Evolutionary conservation across 2,888 invertebrate species (phyloP), one percentile per base, ranked within the genome.

Genomic region (Drosophila eohydei): DNA sequence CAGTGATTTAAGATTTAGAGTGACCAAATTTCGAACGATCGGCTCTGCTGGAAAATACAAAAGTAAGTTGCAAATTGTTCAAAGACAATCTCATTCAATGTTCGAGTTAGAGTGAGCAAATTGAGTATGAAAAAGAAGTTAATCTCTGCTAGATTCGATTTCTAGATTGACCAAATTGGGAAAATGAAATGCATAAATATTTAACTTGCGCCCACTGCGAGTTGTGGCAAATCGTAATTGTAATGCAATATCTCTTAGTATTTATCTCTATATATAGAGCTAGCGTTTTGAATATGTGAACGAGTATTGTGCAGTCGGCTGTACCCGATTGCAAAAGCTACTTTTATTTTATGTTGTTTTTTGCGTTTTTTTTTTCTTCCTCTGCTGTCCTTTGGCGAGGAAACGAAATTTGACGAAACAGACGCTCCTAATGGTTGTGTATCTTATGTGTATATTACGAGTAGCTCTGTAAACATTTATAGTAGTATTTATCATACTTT

Each of bases 401-500:
- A 46, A 72, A 52, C 55, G 52, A 71, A 77, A 72, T 65, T 76
- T 64, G 74, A 34, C 56, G 56, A 70, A 71, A 74, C 76, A 74
- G 79, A 75, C 74, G 61, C 74, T 60, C 51, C 41, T 38, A 43
- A 40, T 56, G 43, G 46, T 6, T 63, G 30, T 21, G 38, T n/a
- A 32, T 38, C 60, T 48, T 69, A 41, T 58, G 57, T 46, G 34
- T 62, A 48, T 61, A 43, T 51, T 75, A 75, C 34, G 46, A 66
- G 46, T 68, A 48, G 34, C 59, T 76, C 44, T 70, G 76, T 66
- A 71, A 77, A 71, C 64, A 80, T 56, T 63, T 77, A 46, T 69
- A 48, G 40, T 69, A 54, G 65, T 73, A 73, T 85, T 85, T 82
- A 88, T 86, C 74, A 75, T 88, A 74, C 70, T 81, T 83, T 62